A percentile compares a stretch with the other conserved stretches of the same genome.
These are phyloP conservation scores for Calliphora vomitoria DNA, from an alignment of 2,888 invertebrate species.

Conservation along the genomic window DNA sequence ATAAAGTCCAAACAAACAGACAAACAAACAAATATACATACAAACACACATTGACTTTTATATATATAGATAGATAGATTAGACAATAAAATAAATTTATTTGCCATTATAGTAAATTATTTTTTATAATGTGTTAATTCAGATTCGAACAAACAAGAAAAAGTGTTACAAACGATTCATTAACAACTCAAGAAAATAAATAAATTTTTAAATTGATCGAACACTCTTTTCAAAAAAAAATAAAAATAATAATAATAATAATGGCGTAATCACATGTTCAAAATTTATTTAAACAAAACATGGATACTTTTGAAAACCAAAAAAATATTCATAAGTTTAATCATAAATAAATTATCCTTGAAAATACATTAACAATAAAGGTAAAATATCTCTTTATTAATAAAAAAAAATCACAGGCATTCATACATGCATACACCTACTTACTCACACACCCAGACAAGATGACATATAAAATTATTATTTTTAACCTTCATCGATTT, in stretches of 20 bases:
- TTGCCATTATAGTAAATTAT: constrained; percentile 28
- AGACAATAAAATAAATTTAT: constrained; percentile 43
- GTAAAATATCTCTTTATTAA: constrained; percentile 63
- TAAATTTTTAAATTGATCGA: constrained; percentile 32
- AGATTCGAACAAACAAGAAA: constrained; percentile 7
- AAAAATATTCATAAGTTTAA: constrained; percentile 6
- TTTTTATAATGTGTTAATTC: constrained; percentile 51
- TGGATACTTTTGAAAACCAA: neutral
- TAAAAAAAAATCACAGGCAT: constrained; percentile 8
- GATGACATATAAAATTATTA: constrained; percentile 15
- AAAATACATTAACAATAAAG: constrained; percentile 46
- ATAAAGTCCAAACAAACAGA: no score
- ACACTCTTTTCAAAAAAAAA: neutral
- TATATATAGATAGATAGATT: no score
- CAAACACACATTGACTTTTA: no score
- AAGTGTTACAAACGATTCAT: constrained; percentile 51
- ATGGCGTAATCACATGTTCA: neutral
- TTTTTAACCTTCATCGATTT: constrained; percentile 45
- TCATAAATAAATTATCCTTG: constrained; percentile 56
- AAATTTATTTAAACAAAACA: constrained; percentile 6
- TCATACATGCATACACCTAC: neutral
- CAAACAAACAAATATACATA: no score
- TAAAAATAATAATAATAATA: no score
- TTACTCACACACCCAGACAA: neutral
- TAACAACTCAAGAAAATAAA: constrained; percentile 19